A percentile compares a stretch with the other conserved stretches of the same genome.
Conservation (phyloP, 1,140 invertebrate species). For the Ceratitis capitata region DNA sequence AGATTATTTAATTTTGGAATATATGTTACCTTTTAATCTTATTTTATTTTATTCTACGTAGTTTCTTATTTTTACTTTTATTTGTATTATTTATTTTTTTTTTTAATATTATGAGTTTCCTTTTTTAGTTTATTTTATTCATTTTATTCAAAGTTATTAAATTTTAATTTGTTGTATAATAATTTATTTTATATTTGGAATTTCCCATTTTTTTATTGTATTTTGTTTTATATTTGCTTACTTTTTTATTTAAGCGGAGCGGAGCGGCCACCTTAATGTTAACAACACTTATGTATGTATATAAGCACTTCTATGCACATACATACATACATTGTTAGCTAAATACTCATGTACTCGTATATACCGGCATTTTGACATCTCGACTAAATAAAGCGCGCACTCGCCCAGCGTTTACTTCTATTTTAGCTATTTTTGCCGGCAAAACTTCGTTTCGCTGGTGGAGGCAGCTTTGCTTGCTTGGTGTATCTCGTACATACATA, state of each 20-base stretch:
- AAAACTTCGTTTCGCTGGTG: background rate
- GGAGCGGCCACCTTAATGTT: background rate
- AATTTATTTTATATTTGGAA: background rate
- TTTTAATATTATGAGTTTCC: no score
- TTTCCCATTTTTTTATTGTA: no score
- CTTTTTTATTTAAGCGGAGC: background rate
- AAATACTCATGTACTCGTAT: background rate
- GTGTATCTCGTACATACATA: no score
- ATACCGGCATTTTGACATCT: background rate
- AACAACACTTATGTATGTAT: background rate
- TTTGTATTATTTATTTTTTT: no score
- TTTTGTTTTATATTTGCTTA: no score
- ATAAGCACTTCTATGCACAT: background rate
- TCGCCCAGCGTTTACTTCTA: background rate
- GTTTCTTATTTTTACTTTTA: no score
- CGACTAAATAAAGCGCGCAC: slow-evolving; percentile 3
- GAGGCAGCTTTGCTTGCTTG: background rate
- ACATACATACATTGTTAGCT: background rate
- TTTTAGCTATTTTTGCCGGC: slow-evolving; percentile 12
- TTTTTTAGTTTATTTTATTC: no score
- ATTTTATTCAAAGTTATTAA: no score
- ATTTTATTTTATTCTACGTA: no score
- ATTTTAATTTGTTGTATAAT: background rate
- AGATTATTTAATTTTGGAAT: no score
- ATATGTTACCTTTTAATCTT: no score